Evolutionary conservation across 2,113 vertebrate genomes (phyloP).

Genomic region (Rhizomys pruinosus): DNA sequence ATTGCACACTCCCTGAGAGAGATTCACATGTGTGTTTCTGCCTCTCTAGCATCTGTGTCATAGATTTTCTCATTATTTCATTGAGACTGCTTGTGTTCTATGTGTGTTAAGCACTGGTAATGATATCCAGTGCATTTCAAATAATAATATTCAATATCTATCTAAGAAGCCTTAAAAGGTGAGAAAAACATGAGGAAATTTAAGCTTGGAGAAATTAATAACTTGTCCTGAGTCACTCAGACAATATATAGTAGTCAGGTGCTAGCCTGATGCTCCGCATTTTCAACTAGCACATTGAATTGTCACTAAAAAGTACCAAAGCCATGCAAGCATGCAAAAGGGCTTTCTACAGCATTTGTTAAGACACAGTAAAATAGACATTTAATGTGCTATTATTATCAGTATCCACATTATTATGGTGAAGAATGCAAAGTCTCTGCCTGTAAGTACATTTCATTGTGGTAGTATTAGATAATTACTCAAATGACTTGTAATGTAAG

Average conservation of each 20-base stretch:
- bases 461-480: neutral
- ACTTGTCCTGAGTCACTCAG: neutral
- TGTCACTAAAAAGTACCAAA: neutral
- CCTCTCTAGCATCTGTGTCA: neutral
- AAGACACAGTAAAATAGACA: conserved; percentile 11
- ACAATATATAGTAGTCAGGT: neutral
- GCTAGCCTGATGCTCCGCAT: neutral
- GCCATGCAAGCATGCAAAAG: neutral
- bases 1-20: neutral
- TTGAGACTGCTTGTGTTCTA: neutral
- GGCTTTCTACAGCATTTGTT: neutral
- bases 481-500: neutral
- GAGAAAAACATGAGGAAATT: conserved; percentile 15
- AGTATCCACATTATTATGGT: neutral
- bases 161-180: neutral
- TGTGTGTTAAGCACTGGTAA: neutral
- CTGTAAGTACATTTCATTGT: neutral
- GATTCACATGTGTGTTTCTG: neutral
- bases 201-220: neutral
- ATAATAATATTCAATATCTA: neutral
- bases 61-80: neutral
- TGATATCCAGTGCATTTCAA: neutral
- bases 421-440: neutral
- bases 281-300: neutral
- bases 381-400: neutral